phyloP scores from a whole-genome alignment of 1,140 invertebrate species.

The Apis dorsata region DNA sequence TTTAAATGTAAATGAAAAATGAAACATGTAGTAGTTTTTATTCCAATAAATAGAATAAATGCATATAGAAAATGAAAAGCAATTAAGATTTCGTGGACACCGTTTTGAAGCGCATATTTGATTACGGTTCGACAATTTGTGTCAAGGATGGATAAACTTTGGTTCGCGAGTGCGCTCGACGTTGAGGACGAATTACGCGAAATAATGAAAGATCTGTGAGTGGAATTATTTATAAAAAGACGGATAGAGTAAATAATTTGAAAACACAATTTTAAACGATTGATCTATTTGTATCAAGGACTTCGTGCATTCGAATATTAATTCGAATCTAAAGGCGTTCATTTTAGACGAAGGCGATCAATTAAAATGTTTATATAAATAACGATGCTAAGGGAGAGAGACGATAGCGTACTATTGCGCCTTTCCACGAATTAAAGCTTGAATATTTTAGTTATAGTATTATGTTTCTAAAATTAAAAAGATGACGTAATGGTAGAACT shows the following conservation, averaged over 20 bases:
- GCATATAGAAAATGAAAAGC: not conserved
- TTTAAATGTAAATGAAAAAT: too few relatives aligned
- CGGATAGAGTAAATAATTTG: not conserved
- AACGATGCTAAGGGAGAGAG: too few relatives aligned
- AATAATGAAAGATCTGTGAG: conserved; percentile 31
- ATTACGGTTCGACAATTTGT: conserved; percentile 52
- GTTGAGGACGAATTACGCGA: conserved; percentile 18
- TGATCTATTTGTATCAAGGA: conserved; percentile 33
- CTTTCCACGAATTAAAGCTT: not conserved
- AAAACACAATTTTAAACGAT: not conserved
- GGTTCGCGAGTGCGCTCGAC: conserved; percentile 9
- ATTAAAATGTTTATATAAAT: too few relatives aligned
- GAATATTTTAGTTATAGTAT: conserved; percentile 1
- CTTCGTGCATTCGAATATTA: conserved; percentile 1
- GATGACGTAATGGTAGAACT: not conserved
- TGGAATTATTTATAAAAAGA: conserved; percentile 28
- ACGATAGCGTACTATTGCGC: not conserved
- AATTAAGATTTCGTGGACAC: not conserved
- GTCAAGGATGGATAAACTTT: conserved; percentile 62
- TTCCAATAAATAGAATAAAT: not conserved
- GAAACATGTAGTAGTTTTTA: not conserved
- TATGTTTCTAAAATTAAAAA: not conserved
- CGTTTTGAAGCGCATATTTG: conserved; percentile 5
- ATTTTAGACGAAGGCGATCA: too few relatives aligned
- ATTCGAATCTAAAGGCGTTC: too few relatives aligned